Conservation (phyloP, 1,140 invertebrate species). For the Schlechtendalia chinensis region DNA sequence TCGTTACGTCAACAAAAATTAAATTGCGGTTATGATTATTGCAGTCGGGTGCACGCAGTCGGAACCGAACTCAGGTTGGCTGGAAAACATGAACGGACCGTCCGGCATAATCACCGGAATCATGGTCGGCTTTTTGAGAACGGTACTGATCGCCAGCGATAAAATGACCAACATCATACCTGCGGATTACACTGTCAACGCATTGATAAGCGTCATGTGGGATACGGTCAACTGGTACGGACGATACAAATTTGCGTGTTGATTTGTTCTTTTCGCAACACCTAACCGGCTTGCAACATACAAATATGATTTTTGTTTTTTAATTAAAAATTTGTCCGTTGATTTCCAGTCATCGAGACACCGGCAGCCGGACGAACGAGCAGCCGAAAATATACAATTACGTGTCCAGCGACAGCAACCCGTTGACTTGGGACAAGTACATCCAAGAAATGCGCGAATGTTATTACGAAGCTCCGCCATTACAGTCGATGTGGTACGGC, state of each 20-base stretch:
- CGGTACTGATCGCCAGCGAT: not conserved
- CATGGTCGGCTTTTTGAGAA: not conserved
- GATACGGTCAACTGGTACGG: slow-evolving; percentile 5
- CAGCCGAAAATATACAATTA: slow-evolving; percentile 18
- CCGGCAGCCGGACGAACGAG: no score
- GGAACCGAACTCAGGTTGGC: not conserved
- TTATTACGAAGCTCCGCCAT: not conserved
- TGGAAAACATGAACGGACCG: slow-evolving; percentile 6
- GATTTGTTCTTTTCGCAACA: no score
- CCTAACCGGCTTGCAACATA: no score
- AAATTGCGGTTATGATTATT: no score
- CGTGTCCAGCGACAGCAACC: not conserved
- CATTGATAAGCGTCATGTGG: slow-evolving; percentile 2
- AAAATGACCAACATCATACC: slow-evolving; percentile 7
- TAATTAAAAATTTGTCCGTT: not conserved
- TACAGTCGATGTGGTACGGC: not conserved
- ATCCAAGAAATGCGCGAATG: not conserved
- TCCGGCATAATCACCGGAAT: not conserved
- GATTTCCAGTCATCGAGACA: not conserved
- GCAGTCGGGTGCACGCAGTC: not conserved
- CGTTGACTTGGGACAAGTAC: not conserved
- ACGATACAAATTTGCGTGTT: no score
- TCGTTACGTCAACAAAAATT: no score
- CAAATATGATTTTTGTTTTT: no score
- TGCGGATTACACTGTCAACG: not conserved